These are phyloP conservation scores for Myzus persicae DNA, from an alignment of 1,140 invertebrate species.

Conservation along the genomic window DNA sequence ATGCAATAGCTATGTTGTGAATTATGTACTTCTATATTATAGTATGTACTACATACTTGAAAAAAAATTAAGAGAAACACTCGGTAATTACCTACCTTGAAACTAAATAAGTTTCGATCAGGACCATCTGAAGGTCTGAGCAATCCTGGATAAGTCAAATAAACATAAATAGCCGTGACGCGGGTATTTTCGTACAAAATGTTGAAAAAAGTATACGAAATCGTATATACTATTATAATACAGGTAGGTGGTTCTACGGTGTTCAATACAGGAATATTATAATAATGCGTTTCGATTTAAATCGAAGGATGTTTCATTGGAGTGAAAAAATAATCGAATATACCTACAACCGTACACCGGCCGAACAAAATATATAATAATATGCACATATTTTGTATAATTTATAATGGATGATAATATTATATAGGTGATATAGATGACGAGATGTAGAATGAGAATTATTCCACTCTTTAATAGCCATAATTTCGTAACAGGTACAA, in stretches of 20 bases:
- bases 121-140: background rate
- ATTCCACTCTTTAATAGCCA: background rate
- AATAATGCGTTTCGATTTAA: background rate
- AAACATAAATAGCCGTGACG: background rate
- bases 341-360: background rate
- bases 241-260: background rate
- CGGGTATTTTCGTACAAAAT: background rate
- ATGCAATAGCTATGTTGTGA: background rate
- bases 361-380: background rate
- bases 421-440: too few relatives aligned
- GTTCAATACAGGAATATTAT: background rate
- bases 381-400: background rate
- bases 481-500: background rate
- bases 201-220: background rate
- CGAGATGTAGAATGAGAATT: background rate
- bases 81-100: background rate
- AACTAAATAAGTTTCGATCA: background rate
- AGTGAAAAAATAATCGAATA: conserved; percentile 18
- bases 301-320: background rate
- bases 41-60: too few relatives aligned
- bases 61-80: background rate
- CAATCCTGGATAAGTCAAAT: background rate
- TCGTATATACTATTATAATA: background rate
- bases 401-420: background rate
- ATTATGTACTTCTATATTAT: background rate